Evolutionary conservation across 1,140 invertebrate genomes (phyloP).

Genomic region (Drosophila repletoides): DNA sequence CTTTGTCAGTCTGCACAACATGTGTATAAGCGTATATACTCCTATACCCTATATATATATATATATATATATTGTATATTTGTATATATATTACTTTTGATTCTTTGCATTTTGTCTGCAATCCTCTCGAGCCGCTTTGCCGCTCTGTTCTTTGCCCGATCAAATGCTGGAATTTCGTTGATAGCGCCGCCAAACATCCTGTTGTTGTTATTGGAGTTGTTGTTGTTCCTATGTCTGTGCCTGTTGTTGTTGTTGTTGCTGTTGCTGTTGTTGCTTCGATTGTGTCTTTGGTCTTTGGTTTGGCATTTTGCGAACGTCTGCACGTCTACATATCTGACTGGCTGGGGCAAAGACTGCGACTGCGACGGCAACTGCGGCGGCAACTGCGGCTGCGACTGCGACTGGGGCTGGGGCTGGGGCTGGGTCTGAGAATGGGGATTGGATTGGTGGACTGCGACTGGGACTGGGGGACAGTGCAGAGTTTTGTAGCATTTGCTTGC

Average conservation of each 20-base stretch:
- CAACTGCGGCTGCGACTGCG: conserved; percentile 1
- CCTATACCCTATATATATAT: not conserved
- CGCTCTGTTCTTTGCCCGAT: conserved; percentile 42
- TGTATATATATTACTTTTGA: conserved; percentile 41
- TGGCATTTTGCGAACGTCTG: conserved; percentile 76
- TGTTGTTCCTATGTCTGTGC: conserved; percentile 29
- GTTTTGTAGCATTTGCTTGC: conserved; percentile 63
- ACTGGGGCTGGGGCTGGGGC: not conserved
- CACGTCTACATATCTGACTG: conserved; percentile 69
- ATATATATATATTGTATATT: conserved; percentile 2
- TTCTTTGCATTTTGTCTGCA: conserved; percentile 76
- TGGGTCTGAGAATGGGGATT: conserved; percentile 4
- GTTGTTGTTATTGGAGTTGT: conserved; percentile 46
- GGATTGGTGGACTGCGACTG: not conserved
- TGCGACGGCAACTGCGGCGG: conserved; percentile 8
- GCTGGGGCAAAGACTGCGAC: conserved; percentile 37
- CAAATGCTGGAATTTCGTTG: conserved; percentile 77
- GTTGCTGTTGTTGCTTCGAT: conserved; percentile 40
- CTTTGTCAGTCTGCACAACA: conserved; percentile 57
- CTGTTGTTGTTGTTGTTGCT: conserved; percentile 31
- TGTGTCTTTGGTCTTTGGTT: conserved; percentile 64
- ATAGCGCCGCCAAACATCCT: conserved; percentile 78
- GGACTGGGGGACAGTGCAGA: conserved; percentile 2
- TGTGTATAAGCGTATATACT: conserved; percentile 36
- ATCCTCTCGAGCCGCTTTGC: conserved; percentile 42